Evolutionary conservation across 1,140 invertebrate species (phyloP), one percentile per base, ranked within the genome.

Genomic region (Patella vulgata): DNA sequence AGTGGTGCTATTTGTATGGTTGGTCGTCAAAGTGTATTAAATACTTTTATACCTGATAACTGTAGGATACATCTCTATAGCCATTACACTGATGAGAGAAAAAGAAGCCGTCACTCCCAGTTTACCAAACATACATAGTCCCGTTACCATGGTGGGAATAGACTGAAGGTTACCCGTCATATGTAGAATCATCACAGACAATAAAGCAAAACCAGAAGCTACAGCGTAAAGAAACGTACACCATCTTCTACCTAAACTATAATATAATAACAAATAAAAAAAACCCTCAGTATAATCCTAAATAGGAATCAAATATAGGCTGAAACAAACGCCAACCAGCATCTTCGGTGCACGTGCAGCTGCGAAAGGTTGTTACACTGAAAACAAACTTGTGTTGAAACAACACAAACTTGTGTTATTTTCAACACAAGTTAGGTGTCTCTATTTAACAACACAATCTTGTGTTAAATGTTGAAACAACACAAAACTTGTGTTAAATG

Each of bases 241-340:
- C 78, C 78, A 80, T 11, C 78, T 68, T 19, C 78, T 66, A 1
- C 78, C 78, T 25, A 78, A 67, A 63, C 78, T 80, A 69, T 17
- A 70, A 69, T 17, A 36, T 28, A 21, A 55, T 12, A 59, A 11
- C 30, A 25, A 42, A 5, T 33, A 40, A 21, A 23, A 54, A n/a
- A n/a, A n/a, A n/a, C n/a, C n/a, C n/a, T n/a, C n/a, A n/a, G n/a
- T n/a, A n/a, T 14, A 2, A n/a, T n/a, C 1, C 1, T 30, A 28
- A 11, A 36, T 30, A 28, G 28, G n/a, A n/a, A n/a, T n/a, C n/a
- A n/a, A n/a, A n/a, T n/a, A n/a, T n/a, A n/a, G n/a, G n/a, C n/a
- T n/a, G n/a, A n/a, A n/a, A n/a, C n/a, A n/a, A n/a, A n/a, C n/a
- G n/a, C n/a, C n/a, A n/a, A n/a, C n/a, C n/a, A n/a, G n/a, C n/a